phyloP scores from a whole-genome alignment of 2,113 vertebrate genomes.

The Chelonoidis abingdonii region DNA sequence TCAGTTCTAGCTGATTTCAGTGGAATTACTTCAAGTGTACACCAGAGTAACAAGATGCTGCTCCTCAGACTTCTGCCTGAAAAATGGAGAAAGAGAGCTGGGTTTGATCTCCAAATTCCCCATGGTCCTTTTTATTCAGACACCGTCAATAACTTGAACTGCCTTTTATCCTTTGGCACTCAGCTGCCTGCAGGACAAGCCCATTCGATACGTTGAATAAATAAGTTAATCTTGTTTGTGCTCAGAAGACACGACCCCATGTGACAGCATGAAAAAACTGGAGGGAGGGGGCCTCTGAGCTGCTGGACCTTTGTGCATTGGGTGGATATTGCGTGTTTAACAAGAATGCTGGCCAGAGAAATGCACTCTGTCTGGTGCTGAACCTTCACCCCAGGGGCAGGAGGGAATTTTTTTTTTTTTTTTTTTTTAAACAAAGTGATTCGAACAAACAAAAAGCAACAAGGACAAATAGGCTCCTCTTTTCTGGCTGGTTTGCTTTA shows the following conservation, averaged over 20 bases:
- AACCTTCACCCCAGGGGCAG: not conserved
- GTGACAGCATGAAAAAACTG: not conserved
- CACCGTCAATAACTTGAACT: not conserved
- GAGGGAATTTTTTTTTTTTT: no score
- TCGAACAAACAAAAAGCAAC: not conserved
- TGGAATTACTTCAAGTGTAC: not conserved
- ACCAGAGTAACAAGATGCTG: not conserved
- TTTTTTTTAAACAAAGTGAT: not conserved
- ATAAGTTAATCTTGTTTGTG: not conserved
- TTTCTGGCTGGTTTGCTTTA: not conserved
- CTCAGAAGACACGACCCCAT: not conserved
- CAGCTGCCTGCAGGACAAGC: not conserved
- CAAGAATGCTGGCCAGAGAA: not conserved
- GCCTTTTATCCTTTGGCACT: not conserved
- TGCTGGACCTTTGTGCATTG: not conserved
- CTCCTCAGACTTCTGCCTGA: not conserved
- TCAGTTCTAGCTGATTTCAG: not conserved
- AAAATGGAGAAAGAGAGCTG: not conserved
- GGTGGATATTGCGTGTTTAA: not conserved
- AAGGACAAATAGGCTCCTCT: not conserved
- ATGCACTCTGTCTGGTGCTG: fast-evolving
- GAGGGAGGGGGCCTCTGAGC: not conserved
- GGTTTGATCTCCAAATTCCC: not conserved
- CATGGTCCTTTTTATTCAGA: not conserved
- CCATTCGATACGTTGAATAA: not conserved